Evolutionary conservation across 2,888 invertebrate genomes (phyloP).

Genomic region (Dynastes grantii): DNA sequence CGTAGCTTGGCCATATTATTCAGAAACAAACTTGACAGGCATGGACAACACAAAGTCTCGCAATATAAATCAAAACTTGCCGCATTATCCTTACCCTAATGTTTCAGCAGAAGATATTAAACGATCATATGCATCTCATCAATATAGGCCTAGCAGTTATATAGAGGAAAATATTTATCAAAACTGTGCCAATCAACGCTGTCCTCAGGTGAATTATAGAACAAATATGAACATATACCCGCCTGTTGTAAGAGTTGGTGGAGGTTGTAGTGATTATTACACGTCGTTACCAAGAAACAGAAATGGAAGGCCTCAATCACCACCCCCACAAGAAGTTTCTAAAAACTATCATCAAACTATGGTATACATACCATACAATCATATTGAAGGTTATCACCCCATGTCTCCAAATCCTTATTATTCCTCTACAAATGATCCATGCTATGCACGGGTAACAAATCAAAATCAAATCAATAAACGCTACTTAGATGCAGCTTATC

Average conservation of each 20-base stretch:
- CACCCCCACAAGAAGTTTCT: constrained; percentile 76
- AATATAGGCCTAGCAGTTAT: constrained; percentile 66
- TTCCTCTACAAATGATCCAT: constrained; percentile 61
- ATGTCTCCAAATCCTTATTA: constrained; percentile 63
- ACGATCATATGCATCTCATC: constrained; percentile 57
- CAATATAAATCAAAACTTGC: constrained; percentile 62
- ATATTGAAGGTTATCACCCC: constrained; percentile 67
- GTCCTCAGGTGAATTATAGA: constrained; percentile 60
- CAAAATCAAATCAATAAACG: constrained; percentile 69
- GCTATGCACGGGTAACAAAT: constrained; percentile 64
- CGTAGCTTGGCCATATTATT: constrained; percentile 80
- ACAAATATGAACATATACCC: constrained; percentile 64
- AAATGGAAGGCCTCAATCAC: constrained; percentile 78
- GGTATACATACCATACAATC: constrained; percentile 79
- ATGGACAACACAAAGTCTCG: constrained; percentile 63
- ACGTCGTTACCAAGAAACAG: constrained; percentile 67
- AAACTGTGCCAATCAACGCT: constrained; percentile 71
- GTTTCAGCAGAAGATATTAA: constrained; percentile 61
- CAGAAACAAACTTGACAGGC: constrained; percentile 72
- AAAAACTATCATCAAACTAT: constrained; percentile 80
- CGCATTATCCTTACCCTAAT: constrained; percentile 62
- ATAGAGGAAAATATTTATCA: constrained; percentile 72
- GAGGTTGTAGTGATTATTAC: constrained; percentile 65
- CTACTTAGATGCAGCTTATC: constrained; percentile 67
- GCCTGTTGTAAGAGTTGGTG: constrained; percentile 64